phyloP scores from a whole-genome alignment of 2,113 vertebrate species.

The Perccottus glenii region DNA sequence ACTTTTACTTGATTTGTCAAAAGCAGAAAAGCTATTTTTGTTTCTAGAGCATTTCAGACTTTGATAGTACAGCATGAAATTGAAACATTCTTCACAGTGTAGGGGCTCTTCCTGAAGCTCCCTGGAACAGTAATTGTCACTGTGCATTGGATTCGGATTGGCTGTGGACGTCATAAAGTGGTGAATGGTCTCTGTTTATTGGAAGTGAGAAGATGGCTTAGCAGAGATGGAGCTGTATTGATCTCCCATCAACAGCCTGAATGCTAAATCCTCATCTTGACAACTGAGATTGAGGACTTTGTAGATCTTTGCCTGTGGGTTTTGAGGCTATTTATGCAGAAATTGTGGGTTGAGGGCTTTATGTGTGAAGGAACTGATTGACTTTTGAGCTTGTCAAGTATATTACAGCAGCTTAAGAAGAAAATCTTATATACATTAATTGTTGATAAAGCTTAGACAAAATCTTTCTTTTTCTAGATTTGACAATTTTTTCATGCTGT shows the following conservation, averaged over 20 bases:
- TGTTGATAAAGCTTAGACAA: background rate
- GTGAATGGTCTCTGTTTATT: constrained; percentile 33
- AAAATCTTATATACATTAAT: too few relatives aligned
- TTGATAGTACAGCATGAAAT: background rate
- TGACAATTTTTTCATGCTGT: constrained; percentile 17
- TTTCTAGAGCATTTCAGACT: background rate
- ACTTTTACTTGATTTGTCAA: constrained; percentile 5
- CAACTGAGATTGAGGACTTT: constrained; percentile 48
- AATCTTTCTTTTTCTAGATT: background rate
- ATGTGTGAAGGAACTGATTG: background rate
- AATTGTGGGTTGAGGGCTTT: background rate
- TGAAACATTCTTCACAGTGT: background rate
- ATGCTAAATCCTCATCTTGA: constrained; percentile 54
- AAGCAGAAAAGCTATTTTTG: background rate
- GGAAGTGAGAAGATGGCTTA: constrained; percentile 25
- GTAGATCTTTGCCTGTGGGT: constrained; percentile 32
- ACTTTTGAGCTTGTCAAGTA: background rate
- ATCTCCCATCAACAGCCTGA: constrained; percentile 37
- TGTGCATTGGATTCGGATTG: constrained; percentile 8
- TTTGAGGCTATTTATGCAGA: constrained; percentile 8
- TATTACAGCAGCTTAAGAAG: background rate
- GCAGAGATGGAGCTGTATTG: constrained; percentile 50
- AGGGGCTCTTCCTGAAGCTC: background rate
- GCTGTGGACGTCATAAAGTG: constrained; percentile 24
- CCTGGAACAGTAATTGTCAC: background rate